Evolutionary conservation across 2,797 vertebrate species (phyloP).

Genomic region (Brachyalestes nurse): DNA sequence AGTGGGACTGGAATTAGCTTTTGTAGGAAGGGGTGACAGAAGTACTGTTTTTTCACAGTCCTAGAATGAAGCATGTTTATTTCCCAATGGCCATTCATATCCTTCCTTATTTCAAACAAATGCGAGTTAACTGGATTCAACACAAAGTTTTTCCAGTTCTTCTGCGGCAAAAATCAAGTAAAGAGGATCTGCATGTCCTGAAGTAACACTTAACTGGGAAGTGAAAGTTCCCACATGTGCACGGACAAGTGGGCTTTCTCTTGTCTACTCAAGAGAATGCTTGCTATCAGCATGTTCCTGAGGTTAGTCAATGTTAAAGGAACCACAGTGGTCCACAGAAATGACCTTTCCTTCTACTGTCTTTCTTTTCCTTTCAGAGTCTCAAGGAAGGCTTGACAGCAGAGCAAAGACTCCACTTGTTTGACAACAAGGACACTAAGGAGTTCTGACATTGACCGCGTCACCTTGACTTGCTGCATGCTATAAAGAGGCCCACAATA

Average conservation of each 20-base stretch:
- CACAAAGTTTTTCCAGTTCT: neutral
- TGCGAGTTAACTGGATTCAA: neutral
- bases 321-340: neutral
- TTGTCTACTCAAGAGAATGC: conserved; percentile 12
- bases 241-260: conserved; percentile 10
- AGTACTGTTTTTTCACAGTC: no score
- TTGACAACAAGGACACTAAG: conserved; percentile 84
- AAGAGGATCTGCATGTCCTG: neutral
- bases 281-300: conserved; percentile 18
- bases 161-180: neutral
- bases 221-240: conserved; percentile 2
- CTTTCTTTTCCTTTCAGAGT: conserved; percentile 70
- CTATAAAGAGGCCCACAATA: conserved; percentile 71
- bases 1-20: neutral
- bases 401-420: conserved; percentile 85
- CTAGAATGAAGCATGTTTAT: neutral
- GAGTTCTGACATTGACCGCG: conserved; percentile 77
- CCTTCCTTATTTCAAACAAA: neutral
- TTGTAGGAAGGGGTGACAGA: neutral
- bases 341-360: conserved; percentile 27
- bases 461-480: conserved; percentile 73
- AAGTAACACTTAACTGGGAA: conserved; percentile 2
- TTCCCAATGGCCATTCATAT: neutral
- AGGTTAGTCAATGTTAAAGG: neutral
- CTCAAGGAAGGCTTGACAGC: conserved; percentile 85